These are phyloP conservation scores for Salvelinus sp. DNA, from an alignment of 2,113 vertebrate genomes.

Conservation along the genomic window DNA sequence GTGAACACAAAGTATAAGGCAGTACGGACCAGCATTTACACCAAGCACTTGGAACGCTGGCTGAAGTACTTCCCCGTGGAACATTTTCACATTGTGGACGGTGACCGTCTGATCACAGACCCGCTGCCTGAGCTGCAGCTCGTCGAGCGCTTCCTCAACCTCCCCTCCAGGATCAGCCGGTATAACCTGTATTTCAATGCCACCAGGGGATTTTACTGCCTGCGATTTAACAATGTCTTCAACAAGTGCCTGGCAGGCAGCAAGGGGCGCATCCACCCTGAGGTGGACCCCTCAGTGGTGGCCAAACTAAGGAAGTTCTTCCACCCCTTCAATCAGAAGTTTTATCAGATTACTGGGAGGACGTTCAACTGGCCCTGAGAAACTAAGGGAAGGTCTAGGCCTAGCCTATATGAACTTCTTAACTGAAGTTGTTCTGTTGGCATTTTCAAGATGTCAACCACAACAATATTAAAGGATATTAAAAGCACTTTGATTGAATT, in stretches of 20 bases:
- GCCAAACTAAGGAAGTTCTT: slow-evolving; percentile 93
- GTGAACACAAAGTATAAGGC: slow-evolving; percentile 98
- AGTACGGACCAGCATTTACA: slow-evolving; percentile 94
- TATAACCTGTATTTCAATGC: slow-evolving; percentile 96
- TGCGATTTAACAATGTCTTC: slow-evolving; percentile 92
- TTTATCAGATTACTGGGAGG: slow-evolving; percentile 95
- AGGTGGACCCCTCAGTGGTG: slow-evolving; percentile 87
- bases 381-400: background rate
- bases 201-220: slow-evolving; percentile 96
- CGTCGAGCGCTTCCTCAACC: slow-evolving; percentile 92
- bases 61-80: slow-evolving; percentile 92
- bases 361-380: slow-evolving; percentile 92
- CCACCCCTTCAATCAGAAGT: slow-evolving; percentile 97
- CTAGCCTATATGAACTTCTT: slow-evolving; percentile 9
- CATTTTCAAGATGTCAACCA: slow-evolving; percentile 23
- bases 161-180: slow-evolving; percentile 89
- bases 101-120: slow-evolving; percentile 91
- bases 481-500: slow-evolving; percentile 66
- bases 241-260: slow-evolving; percentile 98
- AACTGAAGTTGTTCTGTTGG: slow-evolving; percentile 16
- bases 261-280: slow-evolving; percentile 94
- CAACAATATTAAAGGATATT: slow-evolving; percentile 28
- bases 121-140: slow-evolving; percentile 92
- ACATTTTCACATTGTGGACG: slow-evolving; percentile 93
- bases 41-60: slow-evolving; percentile 95